A percentile compares a stretch with the other conserved stretches of the same genome.
Conservation (phyloP, 2,797 vertebrate genomes). For the Pseudochromis fuscus region DNA sequence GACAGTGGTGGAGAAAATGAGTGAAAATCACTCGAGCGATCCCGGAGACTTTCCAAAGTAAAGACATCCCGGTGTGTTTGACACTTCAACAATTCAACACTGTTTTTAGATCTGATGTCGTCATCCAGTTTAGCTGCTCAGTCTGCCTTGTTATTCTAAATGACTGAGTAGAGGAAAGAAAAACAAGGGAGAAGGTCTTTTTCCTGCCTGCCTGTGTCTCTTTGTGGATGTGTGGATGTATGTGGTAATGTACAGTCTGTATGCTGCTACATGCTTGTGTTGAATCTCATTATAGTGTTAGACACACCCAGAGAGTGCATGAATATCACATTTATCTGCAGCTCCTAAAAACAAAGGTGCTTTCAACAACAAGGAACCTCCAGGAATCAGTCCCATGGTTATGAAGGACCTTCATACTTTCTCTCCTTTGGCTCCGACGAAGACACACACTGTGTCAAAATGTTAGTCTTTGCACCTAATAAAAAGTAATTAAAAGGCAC, state of each 20-base stretch:
- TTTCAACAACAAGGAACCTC: slow-evolving; percentile 4
- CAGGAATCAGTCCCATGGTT: slow-evolving; percentile 23
- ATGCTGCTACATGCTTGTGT: slow-evolving; percentile 2
- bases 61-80: slow-evolving; percentile 69
- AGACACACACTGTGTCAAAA: slow-evolving; percentile 53
- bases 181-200: slow-evolving; percentile 72
- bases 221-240: slow-evolving; percentile 33
- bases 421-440: slow-evolving; percentile 39
- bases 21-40: slow-evolving; percentile 67
- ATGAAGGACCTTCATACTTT: slow-evolving; percentile 24
- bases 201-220: slow-evolving; percentile 55
- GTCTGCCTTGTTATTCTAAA: slow-evolving; percentile 80
- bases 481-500: slow-evolving; percentile 66
- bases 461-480: slow-evolving; percentile 54
- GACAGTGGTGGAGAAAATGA: slow-evolving; percentile 78
- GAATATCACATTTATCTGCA: background rate
- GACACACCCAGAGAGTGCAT: background rate
- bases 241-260: slow-evolving; percentile 20
- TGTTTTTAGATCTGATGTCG: slow-evolving; percentile 78
- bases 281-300: slow-evolving; percentile 10
- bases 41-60: slow-evolving; percentile 76
- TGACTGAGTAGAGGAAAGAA: slow-evolving; percentile 80
- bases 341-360: slow-evolving; percentile 21
- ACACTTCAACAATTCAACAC: slow-evolving; percentile 77
- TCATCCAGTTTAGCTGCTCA: slow-evolving; percentile 73